phyloP scores from a whole-genome alignment of 2,113 vertebrate species.

The Oreocharis arfaki region DNA sequence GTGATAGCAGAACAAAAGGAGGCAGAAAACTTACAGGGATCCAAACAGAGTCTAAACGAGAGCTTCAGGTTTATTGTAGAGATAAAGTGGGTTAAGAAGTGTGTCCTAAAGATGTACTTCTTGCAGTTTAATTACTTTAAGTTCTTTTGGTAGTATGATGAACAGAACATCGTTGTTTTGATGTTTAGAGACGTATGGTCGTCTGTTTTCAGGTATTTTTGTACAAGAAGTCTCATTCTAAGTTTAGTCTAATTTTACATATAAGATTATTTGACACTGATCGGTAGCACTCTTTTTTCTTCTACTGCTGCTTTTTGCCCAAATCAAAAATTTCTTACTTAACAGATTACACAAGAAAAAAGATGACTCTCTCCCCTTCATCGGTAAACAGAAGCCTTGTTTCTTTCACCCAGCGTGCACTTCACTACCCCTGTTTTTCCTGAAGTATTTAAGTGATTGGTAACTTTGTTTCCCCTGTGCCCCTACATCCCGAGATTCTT shows the following conservation, averaged over 20 bases:
- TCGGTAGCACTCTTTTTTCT: not conserved
- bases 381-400: not conserved
- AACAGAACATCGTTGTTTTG: not conserved
- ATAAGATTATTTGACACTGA: not conserved
- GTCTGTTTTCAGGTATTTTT: not conserved
- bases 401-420: not conserved
- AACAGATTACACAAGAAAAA: constrained; percentile 23
- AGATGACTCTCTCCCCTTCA: not conserved
- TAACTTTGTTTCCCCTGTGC: not conserved
- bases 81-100: not conserved
- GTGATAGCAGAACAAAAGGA: not conserved
- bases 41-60: not conserved
- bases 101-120: not conserved
- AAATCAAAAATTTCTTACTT: constrained; percentile 14
- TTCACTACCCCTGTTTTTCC: constrained; percentile 1
- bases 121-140: not conserved
- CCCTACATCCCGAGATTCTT: not conserved
- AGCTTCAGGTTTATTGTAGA: not conserved
- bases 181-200: not conserved
- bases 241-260: not conserved
- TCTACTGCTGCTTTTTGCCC: constrained; percentile 36
- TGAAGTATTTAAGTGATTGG: not conserved
- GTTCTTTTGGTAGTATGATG: not conserved
- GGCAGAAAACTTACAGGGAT: not conserved
- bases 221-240: not conserved